These are phyloP conservation scores for Nycticebus coucang DNA, from an alignment of 2,113 vertebrate genomes.

Conservation along the genomic window DNA sequence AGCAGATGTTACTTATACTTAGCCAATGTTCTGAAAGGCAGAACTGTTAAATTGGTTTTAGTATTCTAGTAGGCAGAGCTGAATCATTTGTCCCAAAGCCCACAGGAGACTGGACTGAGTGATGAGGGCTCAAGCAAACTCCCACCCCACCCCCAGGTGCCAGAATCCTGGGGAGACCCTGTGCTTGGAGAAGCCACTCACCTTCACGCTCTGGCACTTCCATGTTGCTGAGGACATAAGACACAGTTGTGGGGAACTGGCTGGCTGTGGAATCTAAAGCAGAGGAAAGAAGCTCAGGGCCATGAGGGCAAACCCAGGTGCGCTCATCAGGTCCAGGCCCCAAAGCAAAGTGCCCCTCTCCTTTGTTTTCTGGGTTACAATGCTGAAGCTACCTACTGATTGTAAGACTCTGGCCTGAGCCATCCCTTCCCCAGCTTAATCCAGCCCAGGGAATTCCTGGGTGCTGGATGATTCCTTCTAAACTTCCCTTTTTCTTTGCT, in stretches of 20 bases:
- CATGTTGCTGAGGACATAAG: fast-evolving
- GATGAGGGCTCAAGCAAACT: too few relatives aligned
- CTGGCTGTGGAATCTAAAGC: conserved; percentile 24
- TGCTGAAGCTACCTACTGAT: fast-evolving
- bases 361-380: neutral
- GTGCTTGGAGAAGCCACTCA: neutral
- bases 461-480: neutral
- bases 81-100: neutral
- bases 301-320: neutral
- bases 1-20: neutral
- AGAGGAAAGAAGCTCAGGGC: conserved; percentile 48
- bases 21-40: neutral
- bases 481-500: neutral
- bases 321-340: fast-evolving
- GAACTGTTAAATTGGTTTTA: neutral
- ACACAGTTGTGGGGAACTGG: fast-evolving
- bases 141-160: neutral
- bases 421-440: neutral
- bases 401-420: neutral
- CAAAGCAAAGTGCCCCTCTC: neutral
- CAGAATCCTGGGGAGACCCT: neutral
- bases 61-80: neutral
- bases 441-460: neutral
- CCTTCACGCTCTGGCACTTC: neutral
- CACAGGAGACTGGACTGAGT: neutral